phyloP scores from a whole-genome alignment of 2,113 vertebrate species.

The Pterocles burchelli region DNA sequence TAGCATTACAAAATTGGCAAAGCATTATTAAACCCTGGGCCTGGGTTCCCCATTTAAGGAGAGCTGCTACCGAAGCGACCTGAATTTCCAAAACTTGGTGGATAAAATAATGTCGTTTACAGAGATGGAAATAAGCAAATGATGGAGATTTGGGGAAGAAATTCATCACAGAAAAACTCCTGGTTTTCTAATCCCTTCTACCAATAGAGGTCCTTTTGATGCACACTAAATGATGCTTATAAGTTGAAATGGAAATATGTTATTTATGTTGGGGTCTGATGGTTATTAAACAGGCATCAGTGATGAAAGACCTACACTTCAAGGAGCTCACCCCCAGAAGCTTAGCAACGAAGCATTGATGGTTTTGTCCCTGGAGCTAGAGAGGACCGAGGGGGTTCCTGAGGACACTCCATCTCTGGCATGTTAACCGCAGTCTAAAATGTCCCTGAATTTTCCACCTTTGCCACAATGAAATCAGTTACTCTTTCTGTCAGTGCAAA shows the following conservation, averaged over 20 bases:
- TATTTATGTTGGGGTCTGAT: background rate
- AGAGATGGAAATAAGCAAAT: background rate
- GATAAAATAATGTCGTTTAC: background rate
- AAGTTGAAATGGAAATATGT: conserved; percentile 34
- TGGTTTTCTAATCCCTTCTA: background rate
- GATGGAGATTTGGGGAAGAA: background rate
- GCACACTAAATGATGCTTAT: background rate
- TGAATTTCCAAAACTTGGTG: background rate
- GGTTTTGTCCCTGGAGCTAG: background rate
- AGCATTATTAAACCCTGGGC: background rate
- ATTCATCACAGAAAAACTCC: background rate
- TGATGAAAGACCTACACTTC: conserved; percentile 36
- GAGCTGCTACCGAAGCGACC: background rate
- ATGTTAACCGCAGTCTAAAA: fast-evolving
- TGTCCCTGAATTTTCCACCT: background rate
- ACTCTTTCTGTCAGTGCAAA: background rate
- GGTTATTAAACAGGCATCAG: background rate
- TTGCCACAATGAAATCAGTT: background rate
- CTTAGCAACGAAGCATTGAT: background rate
- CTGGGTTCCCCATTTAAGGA: background rate
- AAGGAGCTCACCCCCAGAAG: background rate
- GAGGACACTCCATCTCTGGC: background rate
- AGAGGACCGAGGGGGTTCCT: background rate
- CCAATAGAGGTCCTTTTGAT: background rate
- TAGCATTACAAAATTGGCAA: background rate